Conservation (phyloP, 2,888 invertebrate species). For the Caenorhabditis plicata region DNA sequence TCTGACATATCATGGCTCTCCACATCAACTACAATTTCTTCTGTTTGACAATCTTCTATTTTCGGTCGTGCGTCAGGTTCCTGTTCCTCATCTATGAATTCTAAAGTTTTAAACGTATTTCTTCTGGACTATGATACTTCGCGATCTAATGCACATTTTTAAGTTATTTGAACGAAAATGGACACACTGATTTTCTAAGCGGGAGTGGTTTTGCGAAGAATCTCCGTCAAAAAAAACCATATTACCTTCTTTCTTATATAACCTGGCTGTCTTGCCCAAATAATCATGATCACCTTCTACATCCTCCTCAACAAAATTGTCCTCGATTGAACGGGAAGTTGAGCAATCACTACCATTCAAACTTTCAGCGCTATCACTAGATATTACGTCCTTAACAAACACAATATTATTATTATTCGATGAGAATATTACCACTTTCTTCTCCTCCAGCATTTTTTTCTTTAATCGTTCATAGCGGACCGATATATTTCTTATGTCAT, state of each 20-base stretch:
- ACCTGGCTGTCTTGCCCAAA: too few relatives aligned
- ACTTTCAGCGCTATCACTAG: too few relatives aligned
- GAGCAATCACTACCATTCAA: too few relatives aligned
- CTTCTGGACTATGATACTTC: too few relatives aligned
- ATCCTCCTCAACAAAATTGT: too few relatives aligned
- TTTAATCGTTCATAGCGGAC: not conserved
- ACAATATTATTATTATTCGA: not conserved
- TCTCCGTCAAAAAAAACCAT: too few relatives aligned
- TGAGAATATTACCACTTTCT: not conserved
- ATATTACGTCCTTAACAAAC: not conserved
- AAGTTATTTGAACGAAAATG: too few relatives aligned
- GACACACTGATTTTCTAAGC: too few relatives aligned
- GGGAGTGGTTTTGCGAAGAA: too few relatives aligned
- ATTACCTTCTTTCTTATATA: too few relatives aligned
- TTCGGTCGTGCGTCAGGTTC: not conserved
- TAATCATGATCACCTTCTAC: too few relatives aligned
- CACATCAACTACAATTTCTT: not conserved
- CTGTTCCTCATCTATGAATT: not conserved
- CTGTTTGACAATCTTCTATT: not conserved
- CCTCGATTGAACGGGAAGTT: constrained; percentile 10
- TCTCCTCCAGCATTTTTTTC: not conserved
- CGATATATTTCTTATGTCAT: constrained; percentile 20
- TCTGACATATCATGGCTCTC: not conserved
- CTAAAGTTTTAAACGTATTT: not conserved
- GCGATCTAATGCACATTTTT: too few relatives aligned